A percentile compares a stretch with the other conserved stretches of the same genome.
Conservation (phyloP, 2,888 invertebrate genomes). For the Heliothis peltigera region DNA sequence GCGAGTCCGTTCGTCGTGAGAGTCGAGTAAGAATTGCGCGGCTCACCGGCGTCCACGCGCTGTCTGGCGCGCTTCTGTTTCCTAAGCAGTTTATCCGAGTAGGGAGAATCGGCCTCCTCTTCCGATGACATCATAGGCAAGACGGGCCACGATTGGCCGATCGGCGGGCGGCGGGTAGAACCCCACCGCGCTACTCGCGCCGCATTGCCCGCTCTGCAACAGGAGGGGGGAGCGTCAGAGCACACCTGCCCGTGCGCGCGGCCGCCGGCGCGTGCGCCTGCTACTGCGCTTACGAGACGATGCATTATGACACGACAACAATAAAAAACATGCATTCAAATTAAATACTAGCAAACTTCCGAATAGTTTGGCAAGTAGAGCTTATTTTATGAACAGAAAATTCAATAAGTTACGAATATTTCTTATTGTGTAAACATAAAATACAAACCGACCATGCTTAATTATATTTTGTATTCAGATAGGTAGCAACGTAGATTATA, state of each 20-base stretch:
- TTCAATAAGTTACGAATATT: constrained; percentile 5
- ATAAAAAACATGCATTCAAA: constrained; percentile 29
- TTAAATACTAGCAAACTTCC: constrained; percentile 69
- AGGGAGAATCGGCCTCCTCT: constrained; percentile 98
- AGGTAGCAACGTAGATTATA: constrained; percentile 62
- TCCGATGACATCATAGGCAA: constrained; percentile 98
- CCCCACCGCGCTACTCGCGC: constrained; percentile 88
- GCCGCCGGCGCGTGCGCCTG: constrained; percentile 69
- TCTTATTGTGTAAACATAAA: constrained; percentile 9
- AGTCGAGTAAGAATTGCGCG: constrained; percentile 96
- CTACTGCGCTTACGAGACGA: constrained; percentile 50
- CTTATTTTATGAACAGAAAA: not conserved
- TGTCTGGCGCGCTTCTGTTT: constrained; percentile 98
- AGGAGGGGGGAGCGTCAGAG: constrained; percentile 84
- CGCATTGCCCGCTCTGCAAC: constrained; percentile 89
- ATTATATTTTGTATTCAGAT: constrained; percentile 46
- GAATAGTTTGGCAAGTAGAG: constrained; percentile 19
- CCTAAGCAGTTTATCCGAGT: constrained; percentile 97
- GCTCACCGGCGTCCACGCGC: constrained; percentile 98
- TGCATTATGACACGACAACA: constrained; percentile 34
- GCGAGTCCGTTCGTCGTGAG: constrained; percentile 89
- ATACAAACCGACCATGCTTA: constrained; percentile 48
- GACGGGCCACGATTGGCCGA: constrained; percentile 95
- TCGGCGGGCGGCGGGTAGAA: constrained; percentile 90
- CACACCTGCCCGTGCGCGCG: constrained; percentile 82